Base-by-base conservation (phyloP, 1,140 invertebrate genomes). In the Latrodectus geometricus region DNA sequence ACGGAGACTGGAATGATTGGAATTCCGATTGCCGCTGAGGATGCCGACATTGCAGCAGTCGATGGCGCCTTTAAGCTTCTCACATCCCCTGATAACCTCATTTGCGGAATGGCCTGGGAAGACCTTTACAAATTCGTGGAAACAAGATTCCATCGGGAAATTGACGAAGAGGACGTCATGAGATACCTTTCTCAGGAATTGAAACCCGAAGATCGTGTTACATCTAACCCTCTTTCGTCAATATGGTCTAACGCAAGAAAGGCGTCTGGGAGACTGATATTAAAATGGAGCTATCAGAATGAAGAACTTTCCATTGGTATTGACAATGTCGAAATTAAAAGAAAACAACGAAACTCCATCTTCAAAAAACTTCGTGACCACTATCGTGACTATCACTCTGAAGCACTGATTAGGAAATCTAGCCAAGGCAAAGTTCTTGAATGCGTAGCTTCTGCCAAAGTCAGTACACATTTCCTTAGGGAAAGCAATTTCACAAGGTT, bases 31-130 rank as follows among this genome's bases (percentile, higher is more conserved):
- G 8, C 72, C 0, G 72, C 72, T 12, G 72, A 73, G 8, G 72
- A 73, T 2, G 11, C 23, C 8, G 72, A 73, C 48, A 4, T 50
- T 0, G 9, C 72, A 20, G 8, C 9, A 14, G 48, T 73, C 3
- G 72, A 73, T 8, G 20, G 3, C 9, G 72, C 48, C 48, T 73
- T 73, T 8, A 73, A 73, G 72, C 72, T 73, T 8, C 72, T 73
- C 0, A 49, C 72, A 11, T 73, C 48, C 0, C 9, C 9, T n/a
- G n/a, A n/a, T n/a, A n/a, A 35, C 23, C 72, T 2, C 72, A 48
- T 49, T 8, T 11, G 11, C n/a, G n/a, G n/a, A n/a, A n/a, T 73
- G 3, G 72, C 72, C 0, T 11, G 12, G 48, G 20, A 8, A 0
- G 23, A 4, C 21, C n/a, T 48, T 23, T 11, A 35, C 9, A 11